These are phyloP conservation scores for Hemaris fuciformis DNA, from an alignment of 2,888 invertebrate genomes.

Conservation along the genomic window DNA sequence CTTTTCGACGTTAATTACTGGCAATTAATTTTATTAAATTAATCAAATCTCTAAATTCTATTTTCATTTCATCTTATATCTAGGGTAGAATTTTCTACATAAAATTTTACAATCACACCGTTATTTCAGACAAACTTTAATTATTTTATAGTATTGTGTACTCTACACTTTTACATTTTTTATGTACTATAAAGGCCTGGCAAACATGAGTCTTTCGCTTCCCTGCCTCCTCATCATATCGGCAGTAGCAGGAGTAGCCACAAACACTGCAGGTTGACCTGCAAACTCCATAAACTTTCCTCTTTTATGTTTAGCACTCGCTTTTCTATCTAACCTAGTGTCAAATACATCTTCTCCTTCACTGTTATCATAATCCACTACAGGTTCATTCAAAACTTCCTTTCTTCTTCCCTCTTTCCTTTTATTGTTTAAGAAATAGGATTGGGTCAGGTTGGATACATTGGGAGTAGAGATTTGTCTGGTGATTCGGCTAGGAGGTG, in stretches of 20 bases:
- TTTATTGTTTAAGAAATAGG: slow-evolving; percentile 62
- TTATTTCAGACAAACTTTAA: background rate
- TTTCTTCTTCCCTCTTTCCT: slow-evolving; percentile 60
- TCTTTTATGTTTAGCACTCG: slow-evolving; percentile 55
- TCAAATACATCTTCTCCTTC: slow-evolving; percentile 74
- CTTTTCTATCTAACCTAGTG: slow-evolving; percentile 58
- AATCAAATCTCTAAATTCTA: background rate
- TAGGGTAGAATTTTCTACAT: background rate
- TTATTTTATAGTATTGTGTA: background rate
- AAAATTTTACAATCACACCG: background rate
- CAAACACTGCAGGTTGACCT: slow-evolving; percentile 66
- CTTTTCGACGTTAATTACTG: background rate
- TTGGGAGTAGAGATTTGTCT: slow-evolving; percentile 69
- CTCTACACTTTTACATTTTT: too few relatives aligned
- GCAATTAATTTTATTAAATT: background rate
- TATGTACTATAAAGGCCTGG: slow-evolving; percentile 57
- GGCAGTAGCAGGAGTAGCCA: slow-evolving; percentile 68
- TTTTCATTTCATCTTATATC: background rate
- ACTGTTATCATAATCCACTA: slow-evolving; percentile 75
- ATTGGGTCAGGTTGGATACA: slow-evolving; percentile 53
- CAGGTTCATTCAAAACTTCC: slow-evolving; percentile 65
- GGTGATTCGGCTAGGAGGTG: slow-evolving; percentile 47
- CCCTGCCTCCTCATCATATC: slow-evolving; percentile 74
- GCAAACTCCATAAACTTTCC: slow-evolving; percentile 68
- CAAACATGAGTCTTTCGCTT: slow-evolving; percentile 69